Conservation (phyloP, 2,797 vertebrate genomes). For the Phrynocephalus forsythii region DNA sequence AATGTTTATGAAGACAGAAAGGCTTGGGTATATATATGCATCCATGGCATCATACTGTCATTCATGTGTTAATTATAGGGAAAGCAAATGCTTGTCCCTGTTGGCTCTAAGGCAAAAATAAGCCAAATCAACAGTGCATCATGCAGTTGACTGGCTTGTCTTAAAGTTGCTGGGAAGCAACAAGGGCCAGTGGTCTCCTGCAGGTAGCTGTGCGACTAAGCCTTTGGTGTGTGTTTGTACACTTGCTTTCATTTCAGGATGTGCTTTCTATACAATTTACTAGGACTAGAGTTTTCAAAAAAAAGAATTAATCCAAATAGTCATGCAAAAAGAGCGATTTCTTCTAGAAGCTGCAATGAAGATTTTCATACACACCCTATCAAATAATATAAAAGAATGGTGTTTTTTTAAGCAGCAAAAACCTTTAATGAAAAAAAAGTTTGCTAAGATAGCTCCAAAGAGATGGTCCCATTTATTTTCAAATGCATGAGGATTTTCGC, state of each 20-base stretch:
- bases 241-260: neutral
- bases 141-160: neutral
- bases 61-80: neutral
- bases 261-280: neutral
- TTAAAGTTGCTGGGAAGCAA: neutral
- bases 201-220: neutral
- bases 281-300: neutral
- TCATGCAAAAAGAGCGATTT: neutral
- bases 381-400: slow-evolving; percentile 61
- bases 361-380: neutral
- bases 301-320: neutral
- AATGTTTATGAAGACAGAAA: neutral
- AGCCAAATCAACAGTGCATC: neutral
- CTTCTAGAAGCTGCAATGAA: neutral
- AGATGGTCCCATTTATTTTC: slow-evolving; percentile 59
- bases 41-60: neutral
- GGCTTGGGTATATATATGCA: neutral
- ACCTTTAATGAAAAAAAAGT: slow-evolving; percentile 79
- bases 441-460: slow-evolving; percentile 67
- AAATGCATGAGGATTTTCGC: slow-evolving; percentile 68
- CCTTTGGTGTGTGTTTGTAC: neutral
- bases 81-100: neutral
- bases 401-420: slow-evolving; percentile 72
- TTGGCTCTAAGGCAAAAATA: neutral
- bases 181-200: neutral